Conservation (phyloP, 1,140 invertebrate genomes). For the Drosophila grimshawi region DNA sequence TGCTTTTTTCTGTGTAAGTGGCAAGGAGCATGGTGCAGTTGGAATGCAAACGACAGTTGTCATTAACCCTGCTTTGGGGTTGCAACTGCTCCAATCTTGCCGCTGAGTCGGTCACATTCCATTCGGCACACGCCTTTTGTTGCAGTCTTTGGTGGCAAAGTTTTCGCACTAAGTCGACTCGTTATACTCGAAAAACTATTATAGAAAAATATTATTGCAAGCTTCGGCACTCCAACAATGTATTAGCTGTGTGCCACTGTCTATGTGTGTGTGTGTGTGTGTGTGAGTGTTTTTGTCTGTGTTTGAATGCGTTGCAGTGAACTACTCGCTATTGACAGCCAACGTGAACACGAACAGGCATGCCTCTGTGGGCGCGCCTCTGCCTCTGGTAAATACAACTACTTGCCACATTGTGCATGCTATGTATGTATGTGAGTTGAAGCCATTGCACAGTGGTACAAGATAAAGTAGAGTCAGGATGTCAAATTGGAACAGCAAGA, state of each 20-base stretch:
- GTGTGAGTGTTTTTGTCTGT: constrained; percentile 9
- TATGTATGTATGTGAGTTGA: neutral
- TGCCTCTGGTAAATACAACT: constrained; percentile 26
- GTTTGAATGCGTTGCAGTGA: constrained; percentile 36
- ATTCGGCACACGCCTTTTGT: constrained; percentile 27
- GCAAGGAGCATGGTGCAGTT: constrained; percentile 29
- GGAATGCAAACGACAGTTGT: constrained; percentile 50
- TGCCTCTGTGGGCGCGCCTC: constrained; percentile 37
- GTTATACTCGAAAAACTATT: constrained; percentile 81
- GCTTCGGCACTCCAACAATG: constrained; percentile 58
- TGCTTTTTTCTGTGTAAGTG: neutral
- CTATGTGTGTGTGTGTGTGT: constrained; percentile 7
- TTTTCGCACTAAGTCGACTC: constrained; percentile 75
- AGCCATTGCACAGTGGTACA: constrained; percentile 24
- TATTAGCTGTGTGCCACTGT: constrained; percentile 50
- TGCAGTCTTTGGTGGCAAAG: constrained; percentile 66
- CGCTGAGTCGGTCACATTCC: constrained; percentile 30
- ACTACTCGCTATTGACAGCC: constrained; percentile 36
- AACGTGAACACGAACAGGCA: constrained; percentile 30
- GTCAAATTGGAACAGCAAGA: no score
- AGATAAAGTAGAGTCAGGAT: neutral
- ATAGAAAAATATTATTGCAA: constrained; percentile 78
- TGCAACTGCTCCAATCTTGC: constrained; percentile 23
- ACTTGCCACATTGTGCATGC: constrained; percentile 14
- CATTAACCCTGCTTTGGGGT: constrained; percentile 50